Base-by-base conservation (phyloP, 2,113 vertebrate genomes). In the Hymenochirus boettgeri region DNA sequence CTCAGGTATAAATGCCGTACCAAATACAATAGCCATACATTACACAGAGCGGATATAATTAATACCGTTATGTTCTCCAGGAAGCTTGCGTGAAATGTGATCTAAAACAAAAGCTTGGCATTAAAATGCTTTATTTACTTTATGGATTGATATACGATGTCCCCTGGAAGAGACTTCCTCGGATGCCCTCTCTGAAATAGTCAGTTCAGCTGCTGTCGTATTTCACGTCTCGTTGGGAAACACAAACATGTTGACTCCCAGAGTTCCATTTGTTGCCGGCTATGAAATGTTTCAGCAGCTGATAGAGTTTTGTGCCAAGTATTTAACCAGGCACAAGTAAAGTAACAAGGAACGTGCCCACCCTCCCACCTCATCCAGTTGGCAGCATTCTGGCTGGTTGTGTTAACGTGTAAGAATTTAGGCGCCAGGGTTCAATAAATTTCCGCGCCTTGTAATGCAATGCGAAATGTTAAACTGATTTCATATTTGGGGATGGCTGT, bases 211-310 rank as follows among this genome's bases (percentile, higher is more conserved):
- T 65, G 19, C 72, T 70, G 64, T 47, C 7, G 13, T 0, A 9
- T 50, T 27, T 2, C 35, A 56, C 76, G 62, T 74, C 51, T 79
- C 80, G 69, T 42, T 1, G 17, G 13, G 45, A 59, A 73, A 70
- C 57, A 65, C 61, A 62, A 62, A 65, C 48, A 39, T 46, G 7
- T 81, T 74, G 78, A 79, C 75, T 74, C 77, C 74, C 59, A 76
- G 66, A 10, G 57, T 6, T 24, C 75, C 79, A 71, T 64, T 69
- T 75, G 74, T 74, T 58, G 61, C 19, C 17, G 42, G 7, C 52
- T 62, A 29, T 64, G 77, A 83, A 53, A 12, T 76, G 54, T 76
- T 46, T 46, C 46, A 80, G 71, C 83, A 85, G 83, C 82, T 81
- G 77, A 61, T 18, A 19, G 27, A 21, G 48, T 59, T 51, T 6